A percentile compares a stretch with the other conserved stretches of the same genome.
phyloP scores from a whole-genome alignment of 2,797 vertebrate genomes.

The Denticeps clupeoides region DNA sequence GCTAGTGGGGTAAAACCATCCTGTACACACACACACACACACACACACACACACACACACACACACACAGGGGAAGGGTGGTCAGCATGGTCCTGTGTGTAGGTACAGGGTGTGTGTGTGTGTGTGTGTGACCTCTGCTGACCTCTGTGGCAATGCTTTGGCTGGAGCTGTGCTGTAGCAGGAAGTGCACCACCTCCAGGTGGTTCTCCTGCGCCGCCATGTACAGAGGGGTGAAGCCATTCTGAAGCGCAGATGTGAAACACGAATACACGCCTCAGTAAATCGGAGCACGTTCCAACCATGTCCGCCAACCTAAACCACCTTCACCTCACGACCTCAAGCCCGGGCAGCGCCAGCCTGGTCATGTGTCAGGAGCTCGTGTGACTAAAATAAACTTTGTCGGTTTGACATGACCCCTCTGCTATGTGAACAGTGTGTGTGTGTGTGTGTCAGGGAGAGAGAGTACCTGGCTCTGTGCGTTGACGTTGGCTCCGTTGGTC shows the following conservation, averaged over 20 bases:
- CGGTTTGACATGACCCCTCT: background rate
- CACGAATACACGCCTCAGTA: background rate
- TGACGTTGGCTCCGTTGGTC: slow-evolving; percentile 88
- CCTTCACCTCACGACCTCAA: too few relatives aligned
- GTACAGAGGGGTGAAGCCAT: slow-evolving; percentile 96
- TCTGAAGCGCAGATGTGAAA: slow-evolving; percentile 54
- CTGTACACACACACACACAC: slow-evolving; percentile 55
- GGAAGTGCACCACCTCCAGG: slow-evolving; percentile 90
- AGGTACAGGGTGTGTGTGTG: too few relatives aligned
- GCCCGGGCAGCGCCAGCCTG: too few relatives aligned
- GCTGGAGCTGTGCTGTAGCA: slow-evolving; percentile 87
- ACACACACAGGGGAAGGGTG: slow-evolving; percentile 38
- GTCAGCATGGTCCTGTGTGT: too few relatives aligned
- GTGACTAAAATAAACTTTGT: too few relatives aligned
- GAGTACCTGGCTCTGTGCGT: slow-evolving; percentile 87
- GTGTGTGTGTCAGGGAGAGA: slow-evolving; percentile 9
- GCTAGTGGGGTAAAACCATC: slow-evolving; percentile 95
- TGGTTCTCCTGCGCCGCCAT: slow-evolving; percentile 99
- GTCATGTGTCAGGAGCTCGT: too few relatives aligned
- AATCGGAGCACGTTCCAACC: too few relatives aligned
- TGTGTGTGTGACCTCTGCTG: too few relatives aligned
- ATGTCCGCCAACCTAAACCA: too few relatives aligned
- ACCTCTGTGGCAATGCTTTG: slow-evolving; percentile 98
- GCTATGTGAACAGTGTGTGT: too few relatives aligned
- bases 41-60: too few relatives aligned